A percentile compares a stretch with the other conserved stretches of the same genome.
phyloP scores from a whole-genome alignment of 2,888 invertebrate genomes.

The Drosophila mimica region DNA sequence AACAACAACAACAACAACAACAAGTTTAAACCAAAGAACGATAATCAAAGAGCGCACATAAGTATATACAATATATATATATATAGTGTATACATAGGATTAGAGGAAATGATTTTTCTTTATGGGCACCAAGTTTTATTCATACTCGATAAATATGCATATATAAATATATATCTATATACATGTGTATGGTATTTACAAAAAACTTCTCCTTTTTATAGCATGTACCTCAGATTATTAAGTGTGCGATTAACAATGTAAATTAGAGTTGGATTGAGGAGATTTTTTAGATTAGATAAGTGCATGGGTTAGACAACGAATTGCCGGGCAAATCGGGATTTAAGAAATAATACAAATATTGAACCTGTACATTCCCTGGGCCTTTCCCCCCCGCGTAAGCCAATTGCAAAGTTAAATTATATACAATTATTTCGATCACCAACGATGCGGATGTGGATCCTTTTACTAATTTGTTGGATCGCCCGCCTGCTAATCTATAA shows the following conservation, averaged over 20 bases:
- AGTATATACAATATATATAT: conserved; percentile 12
- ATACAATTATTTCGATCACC: conserved; percentile 44
- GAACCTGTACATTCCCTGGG: conserved; percentile 53
- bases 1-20: conserved; percentile 11
- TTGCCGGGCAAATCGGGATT: conserved; percentile 48
- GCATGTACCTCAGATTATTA: conserved; percentile 47
- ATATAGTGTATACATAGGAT: conserved; percentile 23
- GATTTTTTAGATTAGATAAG: conserved; percentile 42
- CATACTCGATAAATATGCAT: conserved; percentile 15
- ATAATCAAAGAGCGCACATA: conserved; percentile 71
- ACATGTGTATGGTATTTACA: not conserved
- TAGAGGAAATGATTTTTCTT: conserved; percentile 20
- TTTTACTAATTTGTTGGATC: conserved; percentile 16
- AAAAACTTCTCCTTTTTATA: conserved; percentile 35
- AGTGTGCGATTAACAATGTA: conserved; percentile 2
- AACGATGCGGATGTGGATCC: conserved; percentile 38
- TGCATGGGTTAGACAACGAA: conserved; percentile 76
- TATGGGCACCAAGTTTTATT: conserved; percentile 66
- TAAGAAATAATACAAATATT: not conserved
- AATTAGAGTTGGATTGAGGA: conserved; percentile 1
- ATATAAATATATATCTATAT: conserved; percentile 7
- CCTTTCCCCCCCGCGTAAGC: conserved; percentile 30
- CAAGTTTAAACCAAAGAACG: conserved; percentile 60
- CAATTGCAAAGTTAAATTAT: conserved; percentile 15
- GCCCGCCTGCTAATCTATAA: conserved; percentile 12